phyloP scores from a whole-genome alignment of 2,888 invertebrate species.

The Dione vanillae region DNA sequence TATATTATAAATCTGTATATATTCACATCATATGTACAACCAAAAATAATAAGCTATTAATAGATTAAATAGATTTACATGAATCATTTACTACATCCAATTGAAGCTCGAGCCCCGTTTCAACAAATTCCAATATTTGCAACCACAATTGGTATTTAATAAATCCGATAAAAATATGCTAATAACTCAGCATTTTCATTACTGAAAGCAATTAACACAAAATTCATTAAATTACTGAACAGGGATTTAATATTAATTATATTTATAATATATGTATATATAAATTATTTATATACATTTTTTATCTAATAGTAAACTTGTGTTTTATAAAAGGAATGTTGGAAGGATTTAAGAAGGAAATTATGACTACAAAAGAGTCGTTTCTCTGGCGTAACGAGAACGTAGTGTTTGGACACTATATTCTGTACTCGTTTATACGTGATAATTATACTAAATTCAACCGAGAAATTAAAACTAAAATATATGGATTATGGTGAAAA shows the following conservation, averaged over 20 bases:
- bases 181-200: constrained; percentile 23
- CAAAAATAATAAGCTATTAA: constrained; percentile 7
- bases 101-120: constrained; percentile 23
- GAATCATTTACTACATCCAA: constrained; percentile 27
- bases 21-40: not conserved
- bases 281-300: not conserved
- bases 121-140: constrained; percentile 28
- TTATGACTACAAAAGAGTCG: too few relatives aligned
- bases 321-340: not conserved
- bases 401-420: too few relatives aligned
- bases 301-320: too few relatives aligned
- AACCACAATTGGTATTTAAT: constrained; percentile 27
- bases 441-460: too few relatives aligned
- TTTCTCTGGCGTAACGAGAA: too few relatives aligned
- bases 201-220: constrained; percentile 4
- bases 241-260: not conserved
- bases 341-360: not conserved
- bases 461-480: too few relatives aligned
- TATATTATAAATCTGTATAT: too few relatives aligned
- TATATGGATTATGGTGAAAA: too few relatives aligned
- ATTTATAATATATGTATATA: not conserved
- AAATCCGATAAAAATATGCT: constrained; percentile 17
- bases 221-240: constrained; percentile 2
- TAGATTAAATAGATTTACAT: constrained; percentile 25
- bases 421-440: too few relatives aligned